Base-by-base conservation (phyloP, 2,113 vertebrate species). In the Propithecus coquereli region DNA sequence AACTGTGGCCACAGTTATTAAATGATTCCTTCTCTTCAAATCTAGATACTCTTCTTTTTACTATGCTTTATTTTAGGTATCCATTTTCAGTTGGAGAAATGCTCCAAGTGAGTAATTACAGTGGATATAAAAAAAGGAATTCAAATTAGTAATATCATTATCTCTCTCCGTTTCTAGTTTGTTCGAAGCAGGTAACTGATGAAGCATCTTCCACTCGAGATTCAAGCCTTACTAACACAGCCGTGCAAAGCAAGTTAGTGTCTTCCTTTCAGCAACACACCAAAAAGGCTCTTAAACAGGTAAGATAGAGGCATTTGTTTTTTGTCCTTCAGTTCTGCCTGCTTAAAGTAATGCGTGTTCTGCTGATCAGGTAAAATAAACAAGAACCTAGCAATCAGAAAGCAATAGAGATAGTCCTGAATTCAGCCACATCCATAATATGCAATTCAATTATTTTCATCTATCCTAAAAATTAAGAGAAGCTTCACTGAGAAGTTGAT, bases 251-350 rank as follows among this genome's bases (percentile, higher is more conserved):
- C 98, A 99, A 99, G 97, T 97, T 99, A 94, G 98, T 98, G 97
- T 99, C 99, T 98, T 99, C 99, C 98, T 99, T 99, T 95, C 99
- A 99, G 97, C 99, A 99, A 87, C 99, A 99, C 98, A 99, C 99
- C 98, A 99, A 99, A 98, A 99, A 99, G 98, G 99, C 99, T 95
- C 99, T 99, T 96, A 99, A 99, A 97, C 99, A 99, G 99, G 99
- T 99, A 99, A 98, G 98, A 59, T 91, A 32, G 61, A 92, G 22
- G 10, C 34, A 11, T 87, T 85, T 47, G 0, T 80, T 80, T 92
- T 47, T 65, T 91, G 93, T 59, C 68, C 80, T 90, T 94, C 14
- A 63, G 18, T 32, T 92, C 59, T 91, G 0, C 34, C n/a, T 59
- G 0, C 5, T 20, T 50, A 65, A 70, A 12, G 27, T 82, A 50